Conservation (phyloP, 2,888 invertebrate genomes). For the Drosophila birchii region DNA sequence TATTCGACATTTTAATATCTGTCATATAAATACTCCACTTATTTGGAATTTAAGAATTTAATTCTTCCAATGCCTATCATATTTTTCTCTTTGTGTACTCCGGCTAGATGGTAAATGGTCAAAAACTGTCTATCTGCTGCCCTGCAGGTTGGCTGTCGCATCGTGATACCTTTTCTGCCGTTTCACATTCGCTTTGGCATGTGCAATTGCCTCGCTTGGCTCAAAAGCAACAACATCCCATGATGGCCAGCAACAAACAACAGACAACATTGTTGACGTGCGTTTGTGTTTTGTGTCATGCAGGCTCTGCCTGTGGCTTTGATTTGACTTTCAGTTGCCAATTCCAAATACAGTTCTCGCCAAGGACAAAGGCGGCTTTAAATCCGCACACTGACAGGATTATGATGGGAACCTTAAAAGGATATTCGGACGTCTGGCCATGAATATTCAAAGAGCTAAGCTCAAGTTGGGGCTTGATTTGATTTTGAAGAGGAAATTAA, state of each 20-base stretch:
- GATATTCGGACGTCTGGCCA: slow-evolving; percentile 12
- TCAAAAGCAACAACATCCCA: slow-evolving; percentile 1
- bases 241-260: slow-evolving; percentile 25
- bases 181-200: slow-evolving; percentile 31
- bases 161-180: slow-evolving; percentile 9
- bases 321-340: slow-evolving; percentile 66
- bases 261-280: slow-evolving; percentile 57
- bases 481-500: slow-evolving; percentile 19
- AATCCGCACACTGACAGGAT: slow-evolving; percentile 23
- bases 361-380: slow-evolving; percentile 25
- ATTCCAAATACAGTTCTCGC: slow-evolving; percentile 36
- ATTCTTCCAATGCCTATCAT: neutral
- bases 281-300: slow-evolving; percentile 49
- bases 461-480: slow-evolving; percentile 15
- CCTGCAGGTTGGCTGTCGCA: slow-evolving; percentile 31
- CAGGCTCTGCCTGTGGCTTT: slow-evolving; percentile 55
- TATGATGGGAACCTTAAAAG: slow-evolving; percentile 11
- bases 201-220: slow-evolving; percentile 30
- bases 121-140: slow-evolving; percentile 26
- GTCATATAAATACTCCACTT: neutral
- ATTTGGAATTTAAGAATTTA: neutral
- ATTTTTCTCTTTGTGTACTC: neutral
- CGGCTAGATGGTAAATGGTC: slow-evolving; percentile 15
- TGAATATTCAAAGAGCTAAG: slow-evolving; percentile 3
- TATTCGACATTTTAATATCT: neutral